Percentiles rank a stretch among this genome's conserved stretches.
These are phyloP conservation scores for Chaetops frenatus DNA, from an alignment of 2,113 vertebrate genomes.

Conservation along the genomic window DNA sequence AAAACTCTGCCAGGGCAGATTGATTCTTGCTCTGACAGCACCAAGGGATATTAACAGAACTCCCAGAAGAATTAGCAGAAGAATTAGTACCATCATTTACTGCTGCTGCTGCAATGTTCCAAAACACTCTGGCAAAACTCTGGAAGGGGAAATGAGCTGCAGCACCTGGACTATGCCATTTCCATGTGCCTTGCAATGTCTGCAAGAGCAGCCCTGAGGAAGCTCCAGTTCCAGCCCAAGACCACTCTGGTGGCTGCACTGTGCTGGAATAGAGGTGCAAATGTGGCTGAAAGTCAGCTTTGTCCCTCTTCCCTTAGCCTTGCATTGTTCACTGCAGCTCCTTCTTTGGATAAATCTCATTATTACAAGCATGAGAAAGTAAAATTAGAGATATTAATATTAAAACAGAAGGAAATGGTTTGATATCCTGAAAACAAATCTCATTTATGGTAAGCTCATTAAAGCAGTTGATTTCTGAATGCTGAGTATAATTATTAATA, in stretches of 20 bases:
- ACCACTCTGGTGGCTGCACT: not conserved
- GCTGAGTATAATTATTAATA: not conserved
- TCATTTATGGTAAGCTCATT: slow-evolving; percentile 50
- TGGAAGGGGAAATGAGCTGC: not conserved
- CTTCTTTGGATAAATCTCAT: not conserved
- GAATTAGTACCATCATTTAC: not conserved
- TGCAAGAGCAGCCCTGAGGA: not conserved
- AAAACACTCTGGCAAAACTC: not conserved
- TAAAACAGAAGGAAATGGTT: not conserved
- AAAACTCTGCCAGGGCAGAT: not conserved
- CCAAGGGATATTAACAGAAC: not conserved
- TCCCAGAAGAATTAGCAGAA: not conserved
- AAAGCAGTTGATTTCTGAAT: slow-evolving; percentile 10
- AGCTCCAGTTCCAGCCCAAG: not conserved
- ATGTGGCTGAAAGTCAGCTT: not conserved
- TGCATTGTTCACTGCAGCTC: not conserved
- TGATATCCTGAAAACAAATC: slow-evolving; percentile 29
- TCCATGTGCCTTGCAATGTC: not conserved
- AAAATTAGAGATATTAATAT: not conserved
- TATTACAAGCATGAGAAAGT: not conserved
- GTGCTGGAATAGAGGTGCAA: not conserved
- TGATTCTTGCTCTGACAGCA: not conserved
- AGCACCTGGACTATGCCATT: not conserved
- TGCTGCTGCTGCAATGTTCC: not conserved
- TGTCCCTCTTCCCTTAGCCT: not conserved